Conservation (phyloP, 2,113 vertebrate genomes). For the Serilophus lunatus region DNA sequence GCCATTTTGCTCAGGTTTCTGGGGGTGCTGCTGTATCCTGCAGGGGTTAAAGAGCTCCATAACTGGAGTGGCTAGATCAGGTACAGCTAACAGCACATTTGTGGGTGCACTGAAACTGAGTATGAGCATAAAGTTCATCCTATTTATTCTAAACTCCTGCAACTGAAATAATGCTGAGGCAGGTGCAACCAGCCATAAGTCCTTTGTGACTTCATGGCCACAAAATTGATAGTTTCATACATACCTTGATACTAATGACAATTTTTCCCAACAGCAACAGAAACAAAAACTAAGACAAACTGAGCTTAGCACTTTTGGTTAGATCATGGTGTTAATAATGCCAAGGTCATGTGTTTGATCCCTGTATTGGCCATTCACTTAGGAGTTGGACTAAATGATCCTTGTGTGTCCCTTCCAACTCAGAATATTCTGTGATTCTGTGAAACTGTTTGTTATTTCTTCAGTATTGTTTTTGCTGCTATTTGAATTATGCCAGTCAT, state of each 20-base stretch:
- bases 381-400: not conserved
- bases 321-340: not conserved
- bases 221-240: not conserved
- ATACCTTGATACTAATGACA: not conserved
- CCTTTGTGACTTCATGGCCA: not conserved
- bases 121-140: not conserved
- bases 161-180: not conserved
- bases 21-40: not conserved
- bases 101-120: not conserved
- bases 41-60: accelerated
- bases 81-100: not conserved
- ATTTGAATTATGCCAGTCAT: not conserved
- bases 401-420: not conserved
- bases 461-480: not conserved
- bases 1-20: not conserved
- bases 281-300: not conserved
- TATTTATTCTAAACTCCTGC: not conserved
- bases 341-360: not conserved
- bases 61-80: not conserved
- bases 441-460: not conserved
- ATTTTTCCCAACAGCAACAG: not conserved
- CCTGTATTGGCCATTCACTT: not conserved
- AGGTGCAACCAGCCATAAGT: not conserved
- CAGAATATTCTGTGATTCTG: not conserved
- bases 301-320: not conserved